Evolutionary conservation across 2,888 invertebrate genomes (phyloP), one percentile per base, ranked within the genome.

Genomic region (Mesochorus sp.): DNA sequence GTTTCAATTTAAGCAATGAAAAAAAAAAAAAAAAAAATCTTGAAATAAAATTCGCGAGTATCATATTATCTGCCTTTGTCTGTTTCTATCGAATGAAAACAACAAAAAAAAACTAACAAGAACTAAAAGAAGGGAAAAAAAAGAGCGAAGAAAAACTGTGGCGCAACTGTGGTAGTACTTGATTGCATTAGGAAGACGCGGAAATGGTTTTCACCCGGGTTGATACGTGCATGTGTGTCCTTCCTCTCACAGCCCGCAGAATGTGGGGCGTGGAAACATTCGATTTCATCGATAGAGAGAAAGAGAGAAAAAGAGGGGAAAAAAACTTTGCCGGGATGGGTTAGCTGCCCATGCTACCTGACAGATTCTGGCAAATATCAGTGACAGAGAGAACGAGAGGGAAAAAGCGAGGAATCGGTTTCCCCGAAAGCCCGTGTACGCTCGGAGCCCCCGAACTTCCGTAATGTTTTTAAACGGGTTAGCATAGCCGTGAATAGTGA

Each of bases 381-480:
- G 37, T 17, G 61, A 62, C 14, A 19, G n/a, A 64, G 12, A 37
- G 5, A n/a, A 24, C 0, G 26, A 21, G 47, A 34, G 37, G 1
- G 6, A 17, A 2, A 6, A 28, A 31, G 67, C 39, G 37, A 39
- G 71, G 61, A 67, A 66, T 79, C 64, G 66, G 74, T 61, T 75
- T 66, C 51, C 51, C 61, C 71, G 66, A 61, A 79, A 75, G 71
- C 71, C 64, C 66, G 61, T 57, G 19, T 62, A 59, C 39, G 70
- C 59, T 70, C 61, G 39, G 42, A 62, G 71, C 42, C 31, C 42
- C 47, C 61, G 53, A 79, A 79, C 79, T 79, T 75, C 71, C 71
- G 79, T 79, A 71, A 71, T 75, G 79, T 79, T 79, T 79, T 79
- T 79, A 79, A 79, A 79, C 75, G 75, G 79, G 79, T 79, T 79